phyloP scores from a whole-genome alignment of 2,113 vertebrate genomes.

The Scopus umbretta region DNA sequence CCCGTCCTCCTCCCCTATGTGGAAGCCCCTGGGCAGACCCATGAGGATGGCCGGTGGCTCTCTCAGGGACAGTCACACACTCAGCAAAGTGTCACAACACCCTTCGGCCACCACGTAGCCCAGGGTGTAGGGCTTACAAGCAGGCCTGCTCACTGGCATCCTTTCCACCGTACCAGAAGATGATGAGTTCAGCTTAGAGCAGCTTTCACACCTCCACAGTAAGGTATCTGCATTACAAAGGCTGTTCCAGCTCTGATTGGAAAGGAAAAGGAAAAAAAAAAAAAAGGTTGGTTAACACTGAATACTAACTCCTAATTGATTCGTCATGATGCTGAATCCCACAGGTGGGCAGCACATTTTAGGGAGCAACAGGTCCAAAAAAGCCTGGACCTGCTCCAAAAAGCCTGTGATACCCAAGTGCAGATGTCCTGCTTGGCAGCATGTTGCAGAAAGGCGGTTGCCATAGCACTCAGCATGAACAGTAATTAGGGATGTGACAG shows the following conservation, averaged over 20 bases:
- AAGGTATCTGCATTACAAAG: background rate
- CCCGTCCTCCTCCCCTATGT: background rate
- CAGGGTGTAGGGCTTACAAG: background rate
- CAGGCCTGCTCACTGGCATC: background rate
- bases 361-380: background rate
- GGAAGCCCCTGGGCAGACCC: background rate
- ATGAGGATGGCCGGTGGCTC: background rate
- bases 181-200: background rate
- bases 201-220: background rate
- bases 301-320: background rate
- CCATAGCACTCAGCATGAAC: background rate
- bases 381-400: background rate
- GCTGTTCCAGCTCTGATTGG: background rate
- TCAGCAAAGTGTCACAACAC: background rate
- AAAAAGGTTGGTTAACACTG: background rate
- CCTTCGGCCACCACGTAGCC: rapidly evolving
- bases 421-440: background rate
- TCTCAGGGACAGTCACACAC: background rate
- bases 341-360: background rate
- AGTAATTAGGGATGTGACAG: background rate
- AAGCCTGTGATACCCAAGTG: background rate
- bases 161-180: background rate
- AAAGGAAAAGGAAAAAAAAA: background rate
- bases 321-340: background rate
- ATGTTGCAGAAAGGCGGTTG: background rate